A percentile compares a stretch with the other conserved stretches of the same genome.
phyloP scores from a whole-genome alignment of 2,888 invertebrate genomes.

The Cheilosia vulpina region DNA sequence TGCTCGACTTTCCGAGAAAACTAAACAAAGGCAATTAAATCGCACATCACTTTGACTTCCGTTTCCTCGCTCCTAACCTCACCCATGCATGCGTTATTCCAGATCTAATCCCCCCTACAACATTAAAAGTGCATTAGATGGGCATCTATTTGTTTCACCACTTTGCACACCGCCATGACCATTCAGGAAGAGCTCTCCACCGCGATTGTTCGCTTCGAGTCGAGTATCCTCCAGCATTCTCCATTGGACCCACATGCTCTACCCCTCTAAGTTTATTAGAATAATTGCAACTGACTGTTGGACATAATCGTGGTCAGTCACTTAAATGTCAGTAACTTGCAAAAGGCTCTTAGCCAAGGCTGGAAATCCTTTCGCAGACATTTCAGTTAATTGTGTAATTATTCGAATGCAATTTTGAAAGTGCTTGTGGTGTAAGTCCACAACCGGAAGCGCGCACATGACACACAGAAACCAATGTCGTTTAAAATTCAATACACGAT shows the following conservation, averaged over 20 bases:
- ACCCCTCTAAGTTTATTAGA: slow-evolving; percentile 3
- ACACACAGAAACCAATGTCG: not conserved
- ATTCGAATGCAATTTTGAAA: slow-evolving; percentile 1
- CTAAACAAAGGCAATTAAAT: not conserved
- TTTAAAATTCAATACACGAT: not conserved
- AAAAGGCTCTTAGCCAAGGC: slow-evolving; percentile 8
- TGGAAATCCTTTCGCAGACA: not conserved
- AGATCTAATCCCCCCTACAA: not conserved
- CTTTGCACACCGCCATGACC: not conserved
- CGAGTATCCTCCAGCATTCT: not conserved
- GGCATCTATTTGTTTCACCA: slow-evolving; percentile 5
- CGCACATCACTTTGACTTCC: not conserved
- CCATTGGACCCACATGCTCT: not conserved
- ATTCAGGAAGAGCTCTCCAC: not conserved
- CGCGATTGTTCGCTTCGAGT: slow-evolving; percentile 4
- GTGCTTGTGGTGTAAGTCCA: not conserved
- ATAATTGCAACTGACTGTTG: slow-evolving; percentile 1
- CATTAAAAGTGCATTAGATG: slow-evolving; percentile 39
- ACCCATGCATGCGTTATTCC: no score
- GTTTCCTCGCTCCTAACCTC: no score
- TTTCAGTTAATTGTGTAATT: slow-evolving; percentile 13
- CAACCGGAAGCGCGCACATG: not conserved
- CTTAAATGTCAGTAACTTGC: not conserved
- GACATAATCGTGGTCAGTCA: not conserved
- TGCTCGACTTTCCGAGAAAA: not conserved